Base-by-base conservation (phyloP, 35 echinoderm and acorn worm species). In the Amphiura filiformis region DNA sequence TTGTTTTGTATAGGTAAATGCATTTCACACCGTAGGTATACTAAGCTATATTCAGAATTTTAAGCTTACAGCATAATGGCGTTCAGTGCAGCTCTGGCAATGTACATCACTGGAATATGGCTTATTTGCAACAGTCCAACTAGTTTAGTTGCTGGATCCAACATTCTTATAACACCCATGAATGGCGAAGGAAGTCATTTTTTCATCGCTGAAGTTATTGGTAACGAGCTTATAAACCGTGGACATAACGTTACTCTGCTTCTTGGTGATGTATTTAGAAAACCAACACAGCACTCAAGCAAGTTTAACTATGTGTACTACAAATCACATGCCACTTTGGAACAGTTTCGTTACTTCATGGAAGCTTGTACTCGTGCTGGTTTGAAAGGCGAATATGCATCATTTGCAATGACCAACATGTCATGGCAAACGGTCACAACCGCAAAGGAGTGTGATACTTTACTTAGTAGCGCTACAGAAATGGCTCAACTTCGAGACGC, bases 131-230 rank as follows among this genome's bases (percentile, higher is more conserved):
- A n/a, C n/a, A n/a, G n/a, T n/a, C n/a, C n/a, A n/a, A n/a, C n/a
- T n/a, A n/a, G n/a, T n/a, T 47, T 17, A 47, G 41, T 47, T 47
- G 17, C 17, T 47, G 41, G 41, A 47, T 47, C 41, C 4, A 47
- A 17, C 17, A n/a, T 70, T 30, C 61, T 70, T 18, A 26, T 70
- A 26, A 70, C 61, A 15, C 61, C 61, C 7, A 3, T 70, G 2
- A 26, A 4, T 34, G 94, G 90, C 40, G 91, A 89, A 1, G 94
- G 94, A 22, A 96, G 94, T 76, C 94, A 96, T 84, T 96, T 90
- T 49, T 35, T 86, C 14, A 80, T 87, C 26, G 64, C 83, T 87
- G 78, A 86, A n/a, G 5, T 56, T 9, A 82, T 96, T 37, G 83
- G 37, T 30, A 70, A 61, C 11, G 83, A 28, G 34, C 31, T 85